These are phyloP conservation scores for Zosterops hypoxanthus DNA, from an alignment of 2,113 vertebrate genomes.

Conservation along the genomic window DNA sequence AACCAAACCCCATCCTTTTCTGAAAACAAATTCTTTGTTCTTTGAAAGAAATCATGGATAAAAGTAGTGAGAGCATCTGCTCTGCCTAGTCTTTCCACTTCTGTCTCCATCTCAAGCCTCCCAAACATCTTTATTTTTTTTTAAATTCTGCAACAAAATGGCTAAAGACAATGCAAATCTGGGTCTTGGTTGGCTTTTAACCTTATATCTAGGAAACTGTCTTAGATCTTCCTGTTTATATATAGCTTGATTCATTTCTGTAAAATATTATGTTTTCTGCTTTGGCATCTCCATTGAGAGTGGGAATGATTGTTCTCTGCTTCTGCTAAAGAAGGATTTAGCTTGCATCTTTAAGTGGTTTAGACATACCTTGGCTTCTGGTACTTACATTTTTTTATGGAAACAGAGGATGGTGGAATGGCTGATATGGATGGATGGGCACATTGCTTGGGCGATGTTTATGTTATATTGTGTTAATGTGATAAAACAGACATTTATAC, in stretches of 20 bases:
- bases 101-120: background rate
- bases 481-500: background rate
- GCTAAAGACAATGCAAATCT: background rate
- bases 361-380: background rate
- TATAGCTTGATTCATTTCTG: background rate
- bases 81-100: background rate
- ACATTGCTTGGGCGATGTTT: background rate
- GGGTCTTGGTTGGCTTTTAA: background rate
- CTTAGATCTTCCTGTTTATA: background rate
- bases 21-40: background rate
- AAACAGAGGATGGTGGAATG: background rate
- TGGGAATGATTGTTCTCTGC: background rate
- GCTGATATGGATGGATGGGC: background rate
- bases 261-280: background rate
- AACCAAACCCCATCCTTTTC: fast-evolving
- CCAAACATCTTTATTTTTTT: background rate
- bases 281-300: background rate
- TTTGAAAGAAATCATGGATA: background rate
- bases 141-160: background rate
- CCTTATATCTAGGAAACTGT: background rate
- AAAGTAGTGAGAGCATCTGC: background rate
- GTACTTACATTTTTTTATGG: background rate
- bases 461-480: background rate
- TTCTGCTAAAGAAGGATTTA: background rate
- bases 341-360: background rate